Percentiles rank a stretch among this genome's conserved stretches.
Conservation (phyloP, 2,113 vertebrate species). For the Python bivittatus region DNA sequence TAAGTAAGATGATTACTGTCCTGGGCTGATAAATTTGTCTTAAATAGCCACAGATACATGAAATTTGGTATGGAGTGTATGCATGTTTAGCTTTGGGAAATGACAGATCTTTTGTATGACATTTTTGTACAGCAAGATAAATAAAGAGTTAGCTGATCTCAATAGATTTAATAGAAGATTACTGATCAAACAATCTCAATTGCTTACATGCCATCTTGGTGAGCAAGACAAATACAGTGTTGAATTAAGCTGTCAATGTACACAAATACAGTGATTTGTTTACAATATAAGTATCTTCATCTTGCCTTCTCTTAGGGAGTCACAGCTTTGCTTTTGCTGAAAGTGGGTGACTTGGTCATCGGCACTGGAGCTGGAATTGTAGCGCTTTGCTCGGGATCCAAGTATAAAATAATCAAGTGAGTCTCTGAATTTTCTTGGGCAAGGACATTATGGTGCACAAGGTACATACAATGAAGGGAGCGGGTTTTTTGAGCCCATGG, state of each 20-base stretch:
- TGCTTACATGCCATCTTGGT: fast-evolving
- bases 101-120: background rate
- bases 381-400: constrained; percentile 78
- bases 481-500: background rate
- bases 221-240: fast-evolving
- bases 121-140: background rate
- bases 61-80: background rate
- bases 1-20: background rate
- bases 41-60: background rate
- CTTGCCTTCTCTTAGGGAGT: constrained; percentile 77
- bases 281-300: constrained; percentile 17
- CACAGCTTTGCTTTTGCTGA: constrained; percentile 75
- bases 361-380: constrained; percentile 84
- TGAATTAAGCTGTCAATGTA: background rate
- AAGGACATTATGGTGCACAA: background rate
- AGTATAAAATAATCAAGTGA: constrained; percentile 85
- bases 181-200: constrained; percentile 4
- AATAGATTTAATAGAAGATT: background rate
- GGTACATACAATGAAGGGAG: background rate
- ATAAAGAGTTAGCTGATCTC: background rate
- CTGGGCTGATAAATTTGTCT: background rate
- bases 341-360: constrained; percentile 80
- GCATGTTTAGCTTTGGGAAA: background rate
- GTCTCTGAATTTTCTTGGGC: constrained; percentile 45
- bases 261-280: background rate